These are phyloP conservation scores for Panulirus ornatus DNA, from an alignment of 1,140 invertebrate species.

Conservation along the genomic window DNA sequence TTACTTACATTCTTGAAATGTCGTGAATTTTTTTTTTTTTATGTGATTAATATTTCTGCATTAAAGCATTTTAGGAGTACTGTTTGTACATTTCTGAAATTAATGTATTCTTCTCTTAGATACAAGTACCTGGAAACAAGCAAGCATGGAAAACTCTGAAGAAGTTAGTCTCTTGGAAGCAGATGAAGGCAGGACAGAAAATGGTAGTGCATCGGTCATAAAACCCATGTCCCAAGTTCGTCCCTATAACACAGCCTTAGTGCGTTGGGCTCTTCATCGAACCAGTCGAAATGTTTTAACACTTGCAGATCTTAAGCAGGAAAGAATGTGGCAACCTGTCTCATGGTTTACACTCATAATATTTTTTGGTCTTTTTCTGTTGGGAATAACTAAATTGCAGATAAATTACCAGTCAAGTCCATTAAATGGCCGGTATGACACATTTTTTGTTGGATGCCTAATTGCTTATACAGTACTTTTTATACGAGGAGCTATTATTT, in stretches of 20 bases:
- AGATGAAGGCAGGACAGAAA: background rate
- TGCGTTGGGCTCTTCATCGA: conserved; percentile 7
- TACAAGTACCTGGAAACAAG: background rate
- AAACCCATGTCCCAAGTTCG: background rate
- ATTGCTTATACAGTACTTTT: background rate
- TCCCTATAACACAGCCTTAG: background rate
- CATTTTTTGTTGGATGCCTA: background rate
- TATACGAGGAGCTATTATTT: background rate
- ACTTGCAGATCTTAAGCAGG: background rate
- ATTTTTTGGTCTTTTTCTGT: background rate
- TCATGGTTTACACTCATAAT: background rate
- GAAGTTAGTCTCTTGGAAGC: background rate
- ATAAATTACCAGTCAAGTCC: background rate
- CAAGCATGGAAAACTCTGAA: background rate
- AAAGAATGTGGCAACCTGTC: background rate
- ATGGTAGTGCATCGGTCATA: background rate
- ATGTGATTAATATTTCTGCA: no score
- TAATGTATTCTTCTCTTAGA: background rate
- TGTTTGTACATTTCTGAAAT: background rate
- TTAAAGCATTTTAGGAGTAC: background rate
- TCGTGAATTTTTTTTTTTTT: no score
- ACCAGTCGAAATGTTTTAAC: background rate
- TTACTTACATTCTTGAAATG: no score
- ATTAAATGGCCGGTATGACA: background rate
- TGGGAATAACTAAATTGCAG: background rate